Conservation (phyloP, 2,797 vertebrate genomes). For the Enteromius thamalakanensis region DNA sequence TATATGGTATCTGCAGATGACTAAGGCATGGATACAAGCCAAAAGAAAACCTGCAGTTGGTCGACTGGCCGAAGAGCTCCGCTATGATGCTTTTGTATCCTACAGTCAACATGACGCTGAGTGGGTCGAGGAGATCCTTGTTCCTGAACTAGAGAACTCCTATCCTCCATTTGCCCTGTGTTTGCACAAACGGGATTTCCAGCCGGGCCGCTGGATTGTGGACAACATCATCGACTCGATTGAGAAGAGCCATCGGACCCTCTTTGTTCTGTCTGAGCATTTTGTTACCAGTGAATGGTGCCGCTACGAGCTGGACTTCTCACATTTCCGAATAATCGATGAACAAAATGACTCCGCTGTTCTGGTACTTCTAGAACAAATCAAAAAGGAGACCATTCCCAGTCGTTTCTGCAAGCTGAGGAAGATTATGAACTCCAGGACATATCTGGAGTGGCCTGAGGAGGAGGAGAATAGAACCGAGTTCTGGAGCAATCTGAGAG, state of each 20-base stretch:
- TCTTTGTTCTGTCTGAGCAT: slow-evolving; percentile 83
- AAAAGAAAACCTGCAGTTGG: slow-evolving; percentile 73
- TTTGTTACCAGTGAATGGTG: slow-evolving; percentile 87
- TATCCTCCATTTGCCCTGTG: slow-evolving; percentile 77
- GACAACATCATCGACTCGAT: slow-evolving; percentile 87
- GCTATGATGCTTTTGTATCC: slow-evolving; percentile 81
- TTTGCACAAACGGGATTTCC: slow-evolving; percentile 83
- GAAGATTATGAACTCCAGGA: slow-evolving; percentile 83
- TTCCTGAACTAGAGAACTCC: slow-evolving; percentile 77
- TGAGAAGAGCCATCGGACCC: slow-evolving; percentile 80
- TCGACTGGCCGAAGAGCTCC: slow-evolving; percentile 46
- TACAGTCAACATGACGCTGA: slow-evolving; percentile 81
- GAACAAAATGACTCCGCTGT: slow-evolving; percentile 78
- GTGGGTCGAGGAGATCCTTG: slow-evolving; percentile 83
- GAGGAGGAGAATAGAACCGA: slow-evolving; percentile 65
- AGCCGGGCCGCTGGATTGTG: slow-evolving; percentile 83
- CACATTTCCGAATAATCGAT: slow-evolving; percentile 84
- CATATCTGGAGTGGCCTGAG: slow-evolving; percentile 82
- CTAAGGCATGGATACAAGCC: slow-evolving; percentile 79
- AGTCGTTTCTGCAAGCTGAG: slow-evolving; percentile 82
- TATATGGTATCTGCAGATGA: slow-evolving; percentile 83
- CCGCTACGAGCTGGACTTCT: slow-evolving; percentile 85
- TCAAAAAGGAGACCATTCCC: slow-evolving; percentile 76
- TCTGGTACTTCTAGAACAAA: slow-evolving; percentile 79
- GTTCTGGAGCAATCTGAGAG: slow-evolving; percentile 81